Base-by-base conservation (phyloP, 2,797 vertebrate genomes). In the Selene dorsalis region DNA sequence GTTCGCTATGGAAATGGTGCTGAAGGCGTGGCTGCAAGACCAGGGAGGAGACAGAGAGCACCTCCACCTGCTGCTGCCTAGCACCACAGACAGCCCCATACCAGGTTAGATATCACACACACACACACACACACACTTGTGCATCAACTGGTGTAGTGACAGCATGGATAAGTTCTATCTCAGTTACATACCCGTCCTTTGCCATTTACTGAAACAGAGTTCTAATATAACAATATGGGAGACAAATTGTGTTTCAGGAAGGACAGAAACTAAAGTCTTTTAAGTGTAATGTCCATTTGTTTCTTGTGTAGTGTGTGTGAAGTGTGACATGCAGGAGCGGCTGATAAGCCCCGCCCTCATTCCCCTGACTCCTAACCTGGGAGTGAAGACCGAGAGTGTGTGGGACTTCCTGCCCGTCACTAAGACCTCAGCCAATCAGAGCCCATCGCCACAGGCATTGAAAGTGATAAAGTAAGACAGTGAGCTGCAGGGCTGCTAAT, bases 21-120 rank as follows among this genome's bases (percentile, higher is more conserved):
- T 98, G 73, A 99, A 98, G 90, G 88, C 91, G 0, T 99, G 97
- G 97, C 94, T 99, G n/a, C 96, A 97, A 1, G 95, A 96, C 74
- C 95, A 92, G 9, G 89, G 94, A 26, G 95, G 95, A 4, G 95
- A 98, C 82, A 91, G 80, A 74, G 97, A 99, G 82, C 96, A 98
- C 45, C 91, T 99, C 58, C 97, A 97, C 65, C 96, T 99, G 58
- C 87, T 98, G 76, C 93, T 99, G 82, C 95, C 97, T 2, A 68
- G 84, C 61, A 56, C 73, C 32, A 48, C 65, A 39, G 83, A 88
- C 43, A 92, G 41, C 55, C 81, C 84, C 17, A 32, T 16, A 57
- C 82, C 91, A 84, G 88, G 93, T 89, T 30, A 17, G 35, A 3
- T 47, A 56, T 55, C 2, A 18, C 52, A 59, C 4, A 2, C 16